These are phyloP conservation scores for Lepidocyrtoides sp. DNA, from an alignment of 2,888 invertebrate species.

Conservation along the genomic window DNA sequence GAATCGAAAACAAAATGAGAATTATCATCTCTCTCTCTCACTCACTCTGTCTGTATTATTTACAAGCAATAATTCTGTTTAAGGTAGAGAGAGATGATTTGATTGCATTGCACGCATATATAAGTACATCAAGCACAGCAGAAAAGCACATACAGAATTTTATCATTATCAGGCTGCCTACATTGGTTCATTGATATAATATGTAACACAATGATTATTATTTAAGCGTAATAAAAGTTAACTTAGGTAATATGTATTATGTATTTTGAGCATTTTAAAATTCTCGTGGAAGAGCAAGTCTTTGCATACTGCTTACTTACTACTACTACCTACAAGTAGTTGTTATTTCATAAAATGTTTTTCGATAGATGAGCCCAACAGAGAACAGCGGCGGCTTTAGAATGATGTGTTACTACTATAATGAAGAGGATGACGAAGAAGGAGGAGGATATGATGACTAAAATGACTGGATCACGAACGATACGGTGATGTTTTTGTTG, in stretches of 20 bases:
- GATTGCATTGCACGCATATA: constrained; percentile 16
- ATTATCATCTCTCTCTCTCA: not conserved
- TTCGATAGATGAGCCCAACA: not conserved
- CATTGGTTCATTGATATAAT: not conserved
- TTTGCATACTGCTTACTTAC: not conserved
- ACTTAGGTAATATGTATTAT: constrained; percentile 8
- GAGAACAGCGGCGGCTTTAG: constrained; percentile 33
- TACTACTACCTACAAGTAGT: not conserved
- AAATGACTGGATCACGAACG: constrained; percentile 79
- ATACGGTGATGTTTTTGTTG: constrained; percentile 66
- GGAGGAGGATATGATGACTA: constrained; percentile 76
- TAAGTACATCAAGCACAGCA: not conserved
- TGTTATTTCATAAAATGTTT: constrained; percentile 10
- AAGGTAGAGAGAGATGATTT: constrained; percentile 7
- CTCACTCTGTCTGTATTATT: constrained; percentile 15
- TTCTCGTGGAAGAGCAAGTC: not conserved
- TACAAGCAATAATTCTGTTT: constrained; percentile 1
- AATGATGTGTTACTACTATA: constrained; percentile 42
- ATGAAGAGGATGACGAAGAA: constrained; percentile 71
- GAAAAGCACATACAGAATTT: not conserved
- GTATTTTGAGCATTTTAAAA: constrained; percentile 30
- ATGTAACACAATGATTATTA: constrained; percentile 21
- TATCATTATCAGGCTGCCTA: constrained; percentile 39
- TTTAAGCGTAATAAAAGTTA: constrained; percentile 42
- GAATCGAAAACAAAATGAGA: constrained; percentile 33